Percentiles rank a stretch among this genome's conserved stretches.
phyloP scores from a whole-genome alignment of 2,113 vertebrate species.

The Tretioscincus oriximinensis region DNA sequence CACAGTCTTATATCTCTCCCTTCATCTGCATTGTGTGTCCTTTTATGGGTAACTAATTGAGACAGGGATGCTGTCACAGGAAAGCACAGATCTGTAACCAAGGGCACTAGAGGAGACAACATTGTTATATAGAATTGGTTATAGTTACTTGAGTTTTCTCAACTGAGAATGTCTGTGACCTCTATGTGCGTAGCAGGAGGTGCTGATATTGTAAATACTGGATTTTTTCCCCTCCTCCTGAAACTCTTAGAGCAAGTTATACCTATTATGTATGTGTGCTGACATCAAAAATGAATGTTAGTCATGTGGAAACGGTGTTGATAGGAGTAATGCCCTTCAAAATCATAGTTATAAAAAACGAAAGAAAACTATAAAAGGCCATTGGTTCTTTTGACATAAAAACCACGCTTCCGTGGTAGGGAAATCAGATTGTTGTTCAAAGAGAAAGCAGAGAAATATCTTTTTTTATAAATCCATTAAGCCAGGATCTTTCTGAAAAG shows the following conservation, averaged over 20 bases:
- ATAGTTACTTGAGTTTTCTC: too few relatives aligned
- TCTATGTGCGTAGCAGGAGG: too few relatives aligned
- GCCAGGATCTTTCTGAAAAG: neutral
- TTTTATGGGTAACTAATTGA: too few relatives aligned
- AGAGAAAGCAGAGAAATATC: neutral
- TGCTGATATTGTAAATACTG: too few relatives aligned
- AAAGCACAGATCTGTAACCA: too few relatives aligned
- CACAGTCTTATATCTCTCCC: too few relatives aligned
- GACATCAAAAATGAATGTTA: constrained; percentile 25
- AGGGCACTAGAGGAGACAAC: too few relatives aligned
- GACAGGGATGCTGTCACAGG: too few relatives aligned
- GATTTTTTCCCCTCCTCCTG: too few relatives aligned
- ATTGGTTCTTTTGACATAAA: neutral
- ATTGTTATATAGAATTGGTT: too few relatives aligned
- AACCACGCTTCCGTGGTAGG: neutral
- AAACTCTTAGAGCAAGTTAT: neutral
- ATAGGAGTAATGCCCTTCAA: constrained; percentile 25
- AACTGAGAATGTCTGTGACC: too few relatives aligned
- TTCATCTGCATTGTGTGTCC: too few relatives aligned
- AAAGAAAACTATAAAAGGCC: constrained; percentile 1
- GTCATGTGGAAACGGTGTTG: neutral
- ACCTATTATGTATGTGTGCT: neutral
- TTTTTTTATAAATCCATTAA: constrained; percentile 34
- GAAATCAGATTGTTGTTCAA: neutral
- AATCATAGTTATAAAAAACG: constrained; percentile 1